Percentiles rank a stretch among this genome's conserved stretches.
Conservation (phyloP, 2,113 vertebrate genomes). For the Pollachius pollachius region DNA sequence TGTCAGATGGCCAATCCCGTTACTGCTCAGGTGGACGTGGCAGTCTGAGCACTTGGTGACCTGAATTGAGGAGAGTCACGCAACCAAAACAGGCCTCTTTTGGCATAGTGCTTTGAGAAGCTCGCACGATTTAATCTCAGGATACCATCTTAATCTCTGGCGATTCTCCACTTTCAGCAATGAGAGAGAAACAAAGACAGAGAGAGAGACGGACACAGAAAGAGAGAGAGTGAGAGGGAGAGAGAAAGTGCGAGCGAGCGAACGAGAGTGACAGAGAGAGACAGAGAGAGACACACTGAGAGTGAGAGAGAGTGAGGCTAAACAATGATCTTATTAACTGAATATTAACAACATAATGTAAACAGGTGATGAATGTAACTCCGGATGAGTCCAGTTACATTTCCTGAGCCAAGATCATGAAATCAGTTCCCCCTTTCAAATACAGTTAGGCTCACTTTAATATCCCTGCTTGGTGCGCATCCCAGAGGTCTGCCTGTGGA, state of each 20-base stretch:
- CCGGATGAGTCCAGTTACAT: not conserved
- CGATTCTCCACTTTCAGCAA: no score
- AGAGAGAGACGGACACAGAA: no score
- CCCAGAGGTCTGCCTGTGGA: not conserved
- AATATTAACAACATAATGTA: not conserved
- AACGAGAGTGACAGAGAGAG: no score
- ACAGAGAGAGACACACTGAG: not conserved
- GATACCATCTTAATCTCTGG: not conserved
- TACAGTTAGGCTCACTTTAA: not conserved
- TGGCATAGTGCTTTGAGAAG: not conserved
- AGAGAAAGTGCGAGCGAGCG: not conserved
- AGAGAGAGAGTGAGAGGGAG: not conserved
- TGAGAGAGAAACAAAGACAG: no score
- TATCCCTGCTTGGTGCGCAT: not conserved
- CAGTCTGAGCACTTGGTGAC: not conserved
- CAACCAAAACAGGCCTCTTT: not conserved
- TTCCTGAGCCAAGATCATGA: not conserved
- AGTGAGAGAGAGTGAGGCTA: not conserved
- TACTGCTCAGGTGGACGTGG: not conserved
- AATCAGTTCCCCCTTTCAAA: constrained; percentile 1
- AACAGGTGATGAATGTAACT: not conserved
- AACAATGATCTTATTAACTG: not conserved
- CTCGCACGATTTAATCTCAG: not conserved
- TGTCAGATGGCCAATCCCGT: not conserved
- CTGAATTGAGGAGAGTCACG: not conserved